Conservation (phyloP, 2,113 vertebrate species). For the Cisticola juncidis region DNA sequence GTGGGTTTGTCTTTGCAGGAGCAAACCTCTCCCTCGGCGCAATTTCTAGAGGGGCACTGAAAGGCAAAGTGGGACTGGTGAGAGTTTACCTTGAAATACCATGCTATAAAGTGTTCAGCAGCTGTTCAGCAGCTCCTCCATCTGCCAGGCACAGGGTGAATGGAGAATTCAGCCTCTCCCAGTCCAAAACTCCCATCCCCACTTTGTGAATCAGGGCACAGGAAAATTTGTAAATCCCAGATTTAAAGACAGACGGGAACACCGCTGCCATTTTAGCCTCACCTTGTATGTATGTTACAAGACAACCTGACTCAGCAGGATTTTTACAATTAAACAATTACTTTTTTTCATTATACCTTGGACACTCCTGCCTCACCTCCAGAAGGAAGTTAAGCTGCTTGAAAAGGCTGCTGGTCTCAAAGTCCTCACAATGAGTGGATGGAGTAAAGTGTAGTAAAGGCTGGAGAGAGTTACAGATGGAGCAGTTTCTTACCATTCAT, state of each 20-base stretch:
- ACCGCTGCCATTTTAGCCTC: accelerated
- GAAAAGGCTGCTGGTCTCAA: neutral
- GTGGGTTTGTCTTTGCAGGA: neutral
- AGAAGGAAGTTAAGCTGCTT: neutral
- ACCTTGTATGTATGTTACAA: neutral
- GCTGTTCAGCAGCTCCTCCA: neutral
- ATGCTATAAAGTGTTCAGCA: neutral
- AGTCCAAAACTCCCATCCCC: neutral
- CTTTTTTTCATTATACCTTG: neutral
- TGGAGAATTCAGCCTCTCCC: neutral
- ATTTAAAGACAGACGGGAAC: neutral
- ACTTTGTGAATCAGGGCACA: neutral
- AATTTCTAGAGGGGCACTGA: neutral
- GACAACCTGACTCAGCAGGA: neutral
- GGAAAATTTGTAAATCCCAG: neutral
- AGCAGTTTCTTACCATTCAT: neutral
- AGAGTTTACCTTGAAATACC: neutral
- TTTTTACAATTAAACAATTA: neutral
- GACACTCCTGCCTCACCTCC: neutral
- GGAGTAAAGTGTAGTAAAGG: neutral
- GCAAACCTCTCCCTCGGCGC: neutral
- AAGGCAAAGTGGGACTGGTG: neutral
- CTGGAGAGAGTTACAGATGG: neutral
- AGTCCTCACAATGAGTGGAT: neutral
- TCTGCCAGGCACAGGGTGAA: neutral